Evolutionary conservation across 2,797 vertebrate genomes (phyloP).

Genomic region (Sebastes miniatus): DNA sequence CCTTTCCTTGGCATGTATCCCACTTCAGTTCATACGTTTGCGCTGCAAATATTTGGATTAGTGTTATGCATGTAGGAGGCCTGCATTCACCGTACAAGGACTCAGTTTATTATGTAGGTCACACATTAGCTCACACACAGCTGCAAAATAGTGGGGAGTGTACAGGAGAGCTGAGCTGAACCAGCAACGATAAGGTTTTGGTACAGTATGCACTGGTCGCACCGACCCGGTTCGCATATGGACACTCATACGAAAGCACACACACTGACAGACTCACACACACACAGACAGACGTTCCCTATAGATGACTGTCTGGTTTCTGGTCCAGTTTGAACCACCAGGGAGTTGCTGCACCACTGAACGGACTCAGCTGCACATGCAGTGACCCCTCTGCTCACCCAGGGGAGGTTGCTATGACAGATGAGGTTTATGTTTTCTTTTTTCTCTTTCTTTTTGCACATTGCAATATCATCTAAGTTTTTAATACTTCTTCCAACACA

Average conservation of each 20-base stretch:
- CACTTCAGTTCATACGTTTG: constrained; percentile 4
- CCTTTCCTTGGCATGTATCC: neutral
- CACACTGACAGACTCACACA: neutral
- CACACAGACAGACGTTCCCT: constrained; percentile 16
- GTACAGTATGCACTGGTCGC: constrained; percentile 41
- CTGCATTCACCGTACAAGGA: constrained; percentile 14
- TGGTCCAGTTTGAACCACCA: constrained; percentile 31
- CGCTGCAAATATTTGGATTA: constrained; percentile 35
- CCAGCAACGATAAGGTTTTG: constrained; percentile 23
- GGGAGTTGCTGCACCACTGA: constrained; percentile 47
- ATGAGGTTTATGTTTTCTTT: constrained; percentile 19
- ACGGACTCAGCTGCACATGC: constrained; percentile 44
- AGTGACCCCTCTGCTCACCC: constrained; percentile 43
- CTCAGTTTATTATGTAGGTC: neutral
- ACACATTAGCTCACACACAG: constrained; percentile 12
- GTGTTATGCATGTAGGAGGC: neutral
- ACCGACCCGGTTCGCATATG: constrained; percentile 23
- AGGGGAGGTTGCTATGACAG: constrained; percentile 15
- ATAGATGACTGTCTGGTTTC: constrained; percentile 34
- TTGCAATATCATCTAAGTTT: neutral
- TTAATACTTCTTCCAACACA: neutral
- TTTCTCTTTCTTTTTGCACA: neutral
- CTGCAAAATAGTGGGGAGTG: neutral
- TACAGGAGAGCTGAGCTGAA: constrained; percentile 25
- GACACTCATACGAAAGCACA: neutral